phyloP scores from a whole-genome alignment of 2,888 invertebrate genomes.

The Ochlodes sylvanus region DNA sequence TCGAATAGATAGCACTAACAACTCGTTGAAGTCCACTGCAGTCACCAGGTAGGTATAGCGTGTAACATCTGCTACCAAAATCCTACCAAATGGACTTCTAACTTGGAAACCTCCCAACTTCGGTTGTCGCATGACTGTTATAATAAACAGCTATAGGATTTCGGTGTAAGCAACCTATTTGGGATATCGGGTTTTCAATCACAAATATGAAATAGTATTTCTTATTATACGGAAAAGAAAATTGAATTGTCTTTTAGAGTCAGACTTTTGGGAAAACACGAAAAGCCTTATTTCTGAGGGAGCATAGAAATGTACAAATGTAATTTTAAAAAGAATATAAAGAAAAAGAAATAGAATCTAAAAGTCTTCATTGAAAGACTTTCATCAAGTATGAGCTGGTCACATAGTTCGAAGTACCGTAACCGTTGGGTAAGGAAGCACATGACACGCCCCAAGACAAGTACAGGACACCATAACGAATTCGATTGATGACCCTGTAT shows the following conservation, averaged over 20 bases:
- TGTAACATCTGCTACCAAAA: slow-evolving; percentile 28
- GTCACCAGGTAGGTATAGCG: slow-evolving; percentile 24
- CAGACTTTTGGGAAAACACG: background rate
- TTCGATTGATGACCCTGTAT: too few species aligned
- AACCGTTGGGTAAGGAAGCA: too few species aligned
- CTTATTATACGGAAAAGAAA: background rate
- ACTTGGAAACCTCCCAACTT: slow-evolving; percentile 33
- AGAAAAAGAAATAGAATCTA: too few species aligned
- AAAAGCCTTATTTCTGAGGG: background rate
- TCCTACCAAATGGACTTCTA: slow-evolving; percentile 34
- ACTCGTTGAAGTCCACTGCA: slow-evolving; percentile 17
- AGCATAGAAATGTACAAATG: background rate
- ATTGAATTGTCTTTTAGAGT: background rate
- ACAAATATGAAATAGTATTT: background rate
- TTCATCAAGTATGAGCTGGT: too few species aligned
- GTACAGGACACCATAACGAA: too few species aligned
- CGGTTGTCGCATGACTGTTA: slow-evolving; percentile 25
- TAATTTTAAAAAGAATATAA: too few species aligned
- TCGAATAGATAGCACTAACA: slow-evolving; percentile 5
- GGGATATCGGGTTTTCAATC: slow-evolving; percentile 7
- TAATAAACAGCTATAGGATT: slow-evolving; percentile 26
- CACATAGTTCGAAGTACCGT: too few species aligned
- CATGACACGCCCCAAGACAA: too few species aligned
- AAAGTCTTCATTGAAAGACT: too few species aligned
- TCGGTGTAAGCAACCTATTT: slow-evolving; percentile 8